Base-by-base conservation (phyloP, 37 sponge, comb jelly and placozoan species). In the Geodia barretti region DNA sequence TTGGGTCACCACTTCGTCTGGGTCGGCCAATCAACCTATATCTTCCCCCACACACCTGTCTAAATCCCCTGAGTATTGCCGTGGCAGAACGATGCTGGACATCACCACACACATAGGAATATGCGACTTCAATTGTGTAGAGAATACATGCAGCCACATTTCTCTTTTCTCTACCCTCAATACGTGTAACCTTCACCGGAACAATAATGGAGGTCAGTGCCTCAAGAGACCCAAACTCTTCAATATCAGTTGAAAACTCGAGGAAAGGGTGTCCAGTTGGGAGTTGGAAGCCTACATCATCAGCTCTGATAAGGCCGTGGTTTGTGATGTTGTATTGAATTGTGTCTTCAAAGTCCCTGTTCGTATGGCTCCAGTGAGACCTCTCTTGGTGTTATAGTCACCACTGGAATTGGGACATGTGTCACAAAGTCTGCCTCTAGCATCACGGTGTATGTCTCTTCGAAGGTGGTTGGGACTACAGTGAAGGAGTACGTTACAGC, bases 391-490 rank as follows among this genome's bases (percentile, higher is more conserved):
- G 74, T 66, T 1, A 83, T 64, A 32, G 83, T 83, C 4, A 83
- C 83, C 4, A 83, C 75, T 26, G 83, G 83, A 7, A 74, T 73
- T 37, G 83, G 83, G 0, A 83, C 83, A 64, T 74, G 34, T 39
- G 83, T 83, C 36, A 65, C 83, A 74, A 83, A 83, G 28, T 83
- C 83, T 26, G 83, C 75, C 35, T 83, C 83, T 30, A 83, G 0
- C 1, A 67, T 65, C 23, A 83, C 14, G 4, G 35, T n/a, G 39
- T 83, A 83, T 8, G 75, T 83, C 33, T 83, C 83, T 41, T 64
- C 75, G 64, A 74, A 67, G 19, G 47, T 65, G 17, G 33, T 36
- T 9, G 74, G 83, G 31, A 64, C 74, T 3, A 83, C 83, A 83
- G 74, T 83, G 67, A 73, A 83, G 3, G 60, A 74, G 25, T 74